Base-by-base conservation (phyloP, 1,140 invertebrate species). In the Carcinoscorpius rotundicauda region DNA sequence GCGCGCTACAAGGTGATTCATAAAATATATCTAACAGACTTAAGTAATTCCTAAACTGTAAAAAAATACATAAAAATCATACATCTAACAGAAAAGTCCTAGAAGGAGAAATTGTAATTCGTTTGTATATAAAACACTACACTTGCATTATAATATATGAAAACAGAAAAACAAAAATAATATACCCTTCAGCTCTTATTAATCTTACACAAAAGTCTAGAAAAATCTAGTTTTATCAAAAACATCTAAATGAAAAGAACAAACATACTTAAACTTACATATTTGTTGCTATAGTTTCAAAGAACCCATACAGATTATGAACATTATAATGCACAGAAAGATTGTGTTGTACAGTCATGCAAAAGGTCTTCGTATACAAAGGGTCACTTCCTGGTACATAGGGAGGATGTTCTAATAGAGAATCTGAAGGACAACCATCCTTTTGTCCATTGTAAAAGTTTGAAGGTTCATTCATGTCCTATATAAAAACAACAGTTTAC, bases 241-340 rank as follows among this genome's bases (percentile, higher is more conserved):
- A 29, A 29, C 29, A 29, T 29, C 29, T 29, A 29, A 29, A 29
- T 29, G 29, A 29, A 29, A 29, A 29, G 29, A 29, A 29, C 29
- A 61, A 61, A 60, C 3, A 9, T 9, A 8, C 6, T 55, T 52
- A n/a, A 10, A 72, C 61, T 82, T 77, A 91, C 88, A 82, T 82
- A 74, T 86, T 83, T 1, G 91, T 91, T 5, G 82, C 80, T 55
- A 84, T 80, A 1, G 87, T 83, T 76, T 96, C 89, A 61, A 81
- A 81, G 51, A 82, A 81, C 5, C 86, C 90, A 75, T 91, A 93
- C 65, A 92, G 74, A 78, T 90, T 94, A 76, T 97, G 93, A 4
- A 80, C 71, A 78, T 93, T 77, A 72, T 88, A 92, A 77, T 92
- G 88, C 52, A 52, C 10, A 51, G 70, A 70, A n/a, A 50, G 29